Conservation (phyloP, 2,888 invertebrate species). For the Caenorhabditis japonica region DNA sequence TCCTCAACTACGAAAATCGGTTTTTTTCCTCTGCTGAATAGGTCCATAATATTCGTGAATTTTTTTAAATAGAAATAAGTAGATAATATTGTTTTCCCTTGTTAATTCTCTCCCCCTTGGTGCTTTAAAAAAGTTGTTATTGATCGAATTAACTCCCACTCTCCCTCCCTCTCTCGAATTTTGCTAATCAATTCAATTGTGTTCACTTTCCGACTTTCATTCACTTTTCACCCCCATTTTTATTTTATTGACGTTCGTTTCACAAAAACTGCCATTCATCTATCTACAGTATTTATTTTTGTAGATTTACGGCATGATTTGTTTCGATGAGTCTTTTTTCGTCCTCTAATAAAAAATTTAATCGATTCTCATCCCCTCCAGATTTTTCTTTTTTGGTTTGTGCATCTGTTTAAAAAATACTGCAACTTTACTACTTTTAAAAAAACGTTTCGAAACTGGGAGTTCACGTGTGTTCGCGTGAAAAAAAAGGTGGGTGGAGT, state of each 20-base stretch:
- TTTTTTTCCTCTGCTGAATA: too few relatives aligned
- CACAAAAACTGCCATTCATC: too few relatives aligned
- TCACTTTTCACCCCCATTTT: not conserved
- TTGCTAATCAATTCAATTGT: constrained; percentile 21
- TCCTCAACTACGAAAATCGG: not conserved
- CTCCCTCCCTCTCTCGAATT: not conserved
- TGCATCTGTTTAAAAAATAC: too few relatives aligned
- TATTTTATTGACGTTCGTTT: not conserved
- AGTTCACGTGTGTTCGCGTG: too few relatives aligned
- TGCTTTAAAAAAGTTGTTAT: constrained; percentile 18
- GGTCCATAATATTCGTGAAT: not conserved
- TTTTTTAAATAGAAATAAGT: not conserved
- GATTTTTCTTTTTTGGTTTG: not conserved
- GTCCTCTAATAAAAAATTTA: constrained; percentile 19
- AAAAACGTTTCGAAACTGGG: too few relatives aligned
- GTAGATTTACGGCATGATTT: not conserved
- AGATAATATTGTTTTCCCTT: not conserved
- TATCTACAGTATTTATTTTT: too few relatives aligned
- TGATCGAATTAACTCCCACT: not conserved
- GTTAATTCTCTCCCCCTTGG: not conserved
- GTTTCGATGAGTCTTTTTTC: not conserved
- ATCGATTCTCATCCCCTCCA: not conserved
- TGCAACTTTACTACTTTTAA: not conserved
- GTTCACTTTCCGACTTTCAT: constrained; percentile 12
- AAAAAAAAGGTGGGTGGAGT: too few relatives aligned